A percentile compares a stretch with the other conserved stretches of the same genome.
These are phyloP conservation scores for Petaurus breviceps DNA, from an alignment of 2,113 vertebrate species.

Conservation along the genomic window DNA sequence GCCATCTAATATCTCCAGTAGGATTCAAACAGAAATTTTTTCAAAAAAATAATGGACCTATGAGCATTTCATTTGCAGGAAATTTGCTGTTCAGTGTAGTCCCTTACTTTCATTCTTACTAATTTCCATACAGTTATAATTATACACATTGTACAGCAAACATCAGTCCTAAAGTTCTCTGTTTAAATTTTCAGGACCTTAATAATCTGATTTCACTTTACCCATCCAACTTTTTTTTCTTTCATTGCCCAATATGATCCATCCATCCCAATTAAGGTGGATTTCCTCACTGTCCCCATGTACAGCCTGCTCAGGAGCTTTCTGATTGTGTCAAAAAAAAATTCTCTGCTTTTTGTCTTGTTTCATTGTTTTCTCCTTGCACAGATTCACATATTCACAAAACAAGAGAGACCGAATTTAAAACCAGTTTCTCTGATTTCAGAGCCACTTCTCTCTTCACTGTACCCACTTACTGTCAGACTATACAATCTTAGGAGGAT, in stretches of 20 bases:
- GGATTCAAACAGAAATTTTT: not conserved
- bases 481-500: not conserved
- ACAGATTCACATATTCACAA: not conserved
- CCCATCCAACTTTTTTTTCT: not conserved
- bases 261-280: not conserved
- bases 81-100: not conserved
- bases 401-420: not conserved
- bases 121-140: not conserved
- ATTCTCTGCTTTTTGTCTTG: not conserved
- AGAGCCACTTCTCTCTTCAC: not conserved
- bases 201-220: not conserved
- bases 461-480: not conserved
- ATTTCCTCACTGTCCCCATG: not conserved
- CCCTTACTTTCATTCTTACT: not conserved
- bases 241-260: not conserved
- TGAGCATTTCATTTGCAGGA: not conserved
- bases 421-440: not conserved
- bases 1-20: not conserved
- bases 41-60: not conserved
- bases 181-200: not conserved
- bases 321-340: not conserved
- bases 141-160: not conserved
- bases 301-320: not conserved
- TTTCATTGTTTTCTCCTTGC: not conserved
- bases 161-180: not conserved